These are phyloP conservation scores for Vicugna pacos DNA, from an alignment of 2,113 vertebrate genomes.

Conservation along the genomic window DNA sequence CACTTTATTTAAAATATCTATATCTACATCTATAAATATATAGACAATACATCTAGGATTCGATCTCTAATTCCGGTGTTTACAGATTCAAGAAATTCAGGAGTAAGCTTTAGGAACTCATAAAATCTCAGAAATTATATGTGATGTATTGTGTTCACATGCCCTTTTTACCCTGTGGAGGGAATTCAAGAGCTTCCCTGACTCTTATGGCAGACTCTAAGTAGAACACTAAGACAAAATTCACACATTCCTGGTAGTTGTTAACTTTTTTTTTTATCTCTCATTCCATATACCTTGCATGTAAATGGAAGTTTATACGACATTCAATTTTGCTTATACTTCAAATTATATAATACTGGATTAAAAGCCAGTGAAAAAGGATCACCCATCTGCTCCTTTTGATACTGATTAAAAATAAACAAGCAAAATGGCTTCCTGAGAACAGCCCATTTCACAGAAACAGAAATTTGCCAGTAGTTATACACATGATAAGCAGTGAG, in stretches of 20 bases:
- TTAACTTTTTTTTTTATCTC: not conserved
- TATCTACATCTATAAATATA: too few relatives aligned
- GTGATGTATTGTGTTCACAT: not conserved
- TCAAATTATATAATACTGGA: not conserved
- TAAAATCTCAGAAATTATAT: not conserved
- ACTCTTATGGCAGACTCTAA: not conserved
- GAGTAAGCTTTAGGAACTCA: not conserved
- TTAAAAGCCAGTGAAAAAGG: not conserved
- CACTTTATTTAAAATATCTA: not conserved
- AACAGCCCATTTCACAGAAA: not conserved
- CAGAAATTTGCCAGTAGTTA: not conserved
- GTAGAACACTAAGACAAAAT: not conserved
- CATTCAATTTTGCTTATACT: not conserved
- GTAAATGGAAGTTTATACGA: not conserved
- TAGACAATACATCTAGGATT: too few relatives aligned
- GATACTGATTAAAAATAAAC: conserved; percentile 24
- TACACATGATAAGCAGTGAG: not conserved
- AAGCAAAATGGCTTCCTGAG: not conserved
- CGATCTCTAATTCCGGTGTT: not conserved
- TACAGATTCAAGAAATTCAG: not conserved
- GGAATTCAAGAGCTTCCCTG: not conserved
- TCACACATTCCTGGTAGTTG: not conserved
- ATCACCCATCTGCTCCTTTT: not conserved
- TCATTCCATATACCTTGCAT: not conserved
- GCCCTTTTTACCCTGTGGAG: not conserved